Evolutionary conservation across 2,888 invertebrate genomes (phyloP).

Genomic region (Eurytoma californica): DNA sequence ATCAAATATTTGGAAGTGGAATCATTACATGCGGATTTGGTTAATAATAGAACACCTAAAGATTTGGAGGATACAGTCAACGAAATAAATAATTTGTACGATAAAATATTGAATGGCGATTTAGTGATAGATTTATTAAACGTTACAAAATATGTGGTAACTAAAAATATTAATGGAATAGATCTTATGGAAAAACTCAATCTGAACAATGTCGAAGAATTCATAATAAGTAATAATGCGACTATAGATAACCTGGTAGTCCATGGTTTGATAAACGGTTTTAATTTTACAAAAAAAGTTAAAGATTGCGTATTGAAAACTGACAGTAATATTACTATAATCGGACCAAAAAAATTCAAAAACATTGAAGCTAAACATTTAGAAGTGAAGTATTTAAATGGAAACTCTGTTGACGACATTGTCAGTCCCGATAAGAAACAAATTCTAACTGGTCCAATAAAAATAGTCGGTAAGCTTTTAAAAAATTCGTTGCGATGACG

Average conservation of each 20-base stretch:
- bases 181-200: slow-evolving; percentile 57
- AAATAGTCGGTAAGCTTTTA: slow-evolving; percentile 60
- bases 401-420: slow-evolving; percentile 58
- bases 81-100: slow-evolving; percentile 49
- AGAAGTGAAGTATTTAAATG: slow-evolving; percentile 58
- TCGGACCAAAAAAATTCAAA: slow-evolving; percentile 59
- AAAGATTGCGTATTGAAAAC: slow-evolving; percentile 62
- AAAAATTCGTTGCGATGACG: neutral
- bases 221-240: slow-evolving; percentile 60
- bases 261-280: slow-evolving; percentile 59
- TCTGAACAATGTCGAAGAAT: slow-evolving; percentile 47
- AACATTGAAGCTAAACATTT: slow-evolving; percentile 59
- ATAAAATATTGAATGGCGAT: slow-evolving; percentile 57
- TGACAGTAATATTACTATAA: slow-evolving; percentile 59
- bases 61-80: slow-evolving; percentile 56
- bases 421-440: slow-evolving; percentile 62
- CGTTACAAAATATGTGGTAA: slow-evolving; percentile 66
- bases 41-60: slow-evolving; percentile 59
- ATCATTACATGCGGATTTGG: slow-evolving; percentile 49
- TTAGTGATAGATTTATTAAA: slow-evolving; percentile 57
- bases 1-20: slow-evolving; percentile 59
- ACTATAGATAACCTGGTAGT: slow-evolving; percentile 60
- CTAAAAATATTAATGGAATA: slow-evolving; percentile 64
- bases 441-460: slow-evolving; percentile 60
- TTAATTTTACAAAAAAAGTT: slow-evolving; percentile 60